Base-by-base conservation (phyloP, 2,888 invertebrate genomes). In the Nomada ferruginata region DNA sequence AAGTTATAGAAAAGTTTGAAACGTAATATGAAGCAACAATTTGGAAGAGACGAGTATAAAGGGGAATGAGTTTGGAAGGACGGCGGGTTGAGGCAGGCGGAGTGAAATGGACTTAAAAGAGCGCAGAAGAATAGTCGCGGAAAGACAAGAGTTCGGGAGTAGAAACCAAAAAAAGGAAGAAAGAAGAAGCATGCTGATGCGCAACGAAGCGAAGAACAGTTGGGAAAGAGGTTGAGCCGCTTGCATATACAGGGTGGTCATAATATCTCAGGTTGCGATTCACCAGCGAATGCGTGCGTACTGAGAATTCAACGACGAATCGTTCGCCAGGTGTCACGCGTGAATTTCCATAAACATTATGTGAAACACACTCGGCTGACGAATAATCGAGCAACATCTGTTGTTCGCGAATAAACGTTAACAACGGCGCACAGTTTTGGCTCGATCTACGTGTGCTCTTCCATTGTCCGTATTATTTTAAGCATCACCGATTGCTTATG, bases 61-160 rank as follows among this genome's bases (percentile, higher is more conserved):
- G 55, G 0, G 36, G 44, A n/a, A 60, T 2, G 59, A 52, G 74
- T n/a, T 15, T 47, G 5, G n/a, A n/a, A 7, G 13, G 9, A 13
- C 9, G 50, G 36, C 57, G 11, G 11, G 44, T 26, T 13, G 23
- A n/a, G 11, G 0, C 18, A 50, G 55, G 5, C 15, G 5, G 44
- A 11, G 29, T 11, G 55, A 44, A 68, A 55, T n/a, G 64, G 50
- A 44, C 66, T 60, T 66, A n/a, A 52, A 72, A 59, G 69, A 26
- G 50, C 13, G 72, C 20, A 3, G 60, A 36, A 23, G 52, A 63
- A 72, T 13, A 47, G 64, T 50, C 20, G 26, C 47, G 55, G 29
- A 66, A 59, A 29, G 70, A 71, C 69, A 26, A 55, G 59, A 57
- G 20, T 79, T 59, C n/a, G 15, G 26, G 70, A 53, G 50, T 47